Percentiles rank a stretch among this genome's conserved stretches.
phyloP scores from a whole-genome alignment of 2,797 vertebrate genomes.

The Pantherophis alleghaniensis region DNA sequence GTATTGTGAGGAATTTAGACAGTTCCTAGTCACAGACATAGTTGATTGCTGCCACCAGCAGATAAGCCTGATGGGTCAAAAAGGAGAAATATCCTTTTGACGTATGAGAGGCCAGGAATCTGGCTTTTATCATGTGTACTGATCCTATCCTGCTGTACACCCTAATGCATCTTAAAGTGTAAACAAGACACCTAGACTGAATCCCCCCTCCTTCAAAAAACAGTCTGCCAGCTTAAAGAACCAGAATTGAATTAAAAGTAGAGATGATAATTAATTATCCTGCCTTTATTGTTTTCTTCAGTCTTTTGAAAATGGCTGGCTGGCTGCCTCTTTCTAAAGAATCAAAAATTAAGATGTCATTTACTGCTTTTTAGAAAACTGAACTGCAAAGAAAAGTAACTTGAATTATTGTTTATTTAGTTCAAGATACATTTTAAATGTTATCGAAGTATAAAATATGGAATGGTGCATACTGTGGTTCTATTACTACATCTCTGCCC shows the following conservation, averaged over 20 bases:
- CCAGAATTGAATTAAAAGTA: slow-evolving; percentile 7
- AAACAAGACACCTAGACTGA: not conserved
- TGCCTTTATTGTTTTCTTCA: not conserved
- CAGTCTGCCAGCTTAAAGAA: not conserved
- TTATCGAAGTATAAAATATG: not conserved
- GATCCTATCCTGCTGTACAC: not conserved
- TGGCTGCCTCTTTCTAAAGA: not conserved
- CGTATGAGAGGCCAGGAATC: not conserved
- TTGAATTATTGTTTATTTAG: not conserved
- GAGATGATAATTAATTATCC: not conserved
- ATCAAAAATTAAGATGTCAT: not conserved
- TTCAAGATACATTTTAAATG: not conserved
- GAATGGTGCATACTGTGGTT: not conserved
- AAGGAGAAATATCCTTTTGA: not conserved
- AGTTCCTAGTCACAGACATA: not conserved
- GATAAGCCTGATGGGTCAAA: not conserved
- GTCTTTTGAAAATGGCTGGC: not conserved
- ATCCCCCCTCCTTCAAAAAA: not conserved
- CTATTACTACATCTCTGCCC: not conserved
- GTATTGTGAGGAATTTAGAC: not conserved
- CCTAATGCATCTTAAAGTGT: not conserved
- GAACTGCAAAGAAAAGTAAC: not conserved
- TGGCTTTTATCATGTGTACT: not conserved
- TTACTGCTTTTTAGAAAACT: not conserved
- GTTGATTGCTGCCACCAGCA: not conserved